These are phyloP conservation scores for Drosophila arawakana DNA, from an alignment of 1,140 invertebrate genomes.

Conservation along the genomic window DNA sequence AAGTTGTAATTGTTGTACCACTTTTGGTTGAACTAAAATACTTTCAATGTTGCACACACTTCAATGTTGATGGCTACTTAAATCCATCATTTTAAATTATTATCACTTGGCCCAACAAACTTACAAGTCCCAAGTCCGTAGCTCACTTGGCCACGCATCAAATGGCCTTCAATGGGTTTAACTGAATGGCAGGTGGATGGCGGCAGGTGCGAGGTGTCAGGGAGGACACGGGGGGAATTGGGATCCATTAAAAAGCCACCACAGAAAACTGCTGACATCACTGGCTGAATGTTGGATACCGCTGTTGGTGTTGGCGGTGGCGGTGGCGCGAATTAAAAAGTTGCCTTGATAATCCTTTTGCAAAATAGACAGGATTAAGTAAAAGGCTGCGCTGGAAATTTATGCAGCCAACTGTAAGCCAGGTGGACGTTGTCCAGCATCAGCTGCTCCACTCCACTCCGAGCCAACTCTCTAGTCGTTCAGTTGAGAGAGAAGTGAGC, in stretches of 20 bases:
- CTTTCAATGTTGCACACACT: conserved; percentile 36
- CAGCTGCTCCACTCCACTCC: conserved; percentile 6
- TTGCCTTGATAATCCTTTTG: conserved; percentile 82
- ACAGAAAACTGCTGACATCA: conserved; percentile 79
- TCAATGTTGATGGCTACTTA: conserved; percentile 55
- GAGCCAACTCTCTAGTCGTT: not conserved
- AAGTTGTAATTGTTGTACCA: not conserved
- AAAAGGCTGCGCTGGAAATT: conserved; percentile 77
- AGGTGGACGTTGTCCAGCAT: conserved; percentile 52
- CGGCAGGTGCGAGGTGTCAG: conserved; percentile 1
- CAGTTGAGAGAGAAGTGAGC: conserved; percentile 11
- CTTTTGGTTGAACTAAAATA: not conserved
- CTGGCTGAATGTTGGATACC: conserved; percentile 37
- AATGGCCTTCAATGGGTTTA: conserved; percentile 77
- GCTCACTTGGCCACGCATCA: conserved; percentile 79
- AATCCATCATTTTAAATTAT: conserved; percentile 66
- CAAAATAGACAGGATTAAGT: conserved; percentile 82
- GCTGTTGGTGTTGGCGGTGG: conserved; percentile 18
- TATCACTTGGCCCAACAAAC: conserved; percentile 65
- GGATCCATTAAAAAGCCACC: conserved; percentile 72
- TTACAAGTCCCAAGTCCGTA: conserved; percentile 38
- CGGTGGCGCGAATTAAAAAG: conserved; percentile 73
- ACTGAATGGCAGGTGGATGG: conserved; percentile 38
- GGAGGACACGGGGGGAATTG: not conserved
- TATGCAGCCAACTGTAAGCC: conserved; percentile 62